Evolutionary conservation across 2,888 invertebrate species (phyloP).

Genomic region (Philhelius pedissequus): DNA sequence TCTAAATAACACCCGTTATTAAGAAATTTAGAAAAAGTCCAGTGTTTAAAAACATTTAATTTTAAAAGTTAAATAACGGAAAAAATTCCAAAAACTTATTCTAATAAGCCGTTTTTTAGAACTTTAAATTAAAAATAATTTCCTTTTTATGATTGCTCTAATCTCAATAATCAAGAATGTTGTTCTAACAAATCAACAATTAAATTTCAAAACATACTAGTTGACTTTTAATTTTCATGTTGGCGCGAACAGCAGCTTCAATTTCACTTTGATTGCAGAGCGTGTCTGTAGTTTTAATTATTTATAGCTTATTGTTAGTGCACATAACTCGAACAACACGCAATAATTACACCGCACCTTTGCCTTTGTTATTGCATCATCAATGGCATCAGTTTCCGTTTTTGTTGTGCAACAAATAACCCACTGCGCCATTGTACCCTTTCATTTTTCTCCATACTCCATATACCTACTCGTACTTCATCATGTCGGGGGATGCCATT

Average conservation of each 20-base stretch:
- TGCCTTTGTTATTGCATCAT: background rate
- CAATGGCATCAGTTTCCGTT: constrained; percentile 1
- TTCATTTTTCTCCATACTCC: background rate
- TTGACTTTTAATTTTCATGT: background rate
- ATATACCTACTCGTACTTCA: background rate
- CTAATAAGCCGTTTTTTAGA: too few species aligned
- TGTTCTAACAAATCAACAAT: background rate
- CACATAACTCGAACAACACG: background rate
- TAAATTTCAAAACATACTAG: background rate
- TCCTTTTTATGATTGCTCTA: too few species aligned
- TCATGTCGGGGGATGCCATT: background rate
- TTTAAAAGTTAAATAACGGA: too few species aligned
- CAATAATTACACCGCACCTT: background rate
- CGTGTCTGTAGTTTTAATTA: background rate
- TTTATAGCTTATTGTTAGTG: background rate
- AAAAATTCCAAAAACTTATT: too few species aligned
- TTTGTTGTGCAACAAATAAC: constrained; percentile 28
- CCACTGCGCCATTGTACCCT: background rate
- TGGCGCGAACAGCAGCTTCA: background rate
- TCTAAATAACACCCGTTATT: too few species aligned
- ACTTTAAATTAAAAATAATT: too few species aligned
- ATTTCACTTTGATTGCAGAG: constrained; percentile 6
- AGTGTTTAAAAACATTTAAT: too few species aligned
- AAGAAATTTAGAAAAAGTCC: too few species aligned
- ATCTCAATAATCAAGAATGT: background rate